Evolutionary conservation across 1,140 invertebrate genomes (phyloP).

Genomic region (Polyergus mexicanus): DNA sequence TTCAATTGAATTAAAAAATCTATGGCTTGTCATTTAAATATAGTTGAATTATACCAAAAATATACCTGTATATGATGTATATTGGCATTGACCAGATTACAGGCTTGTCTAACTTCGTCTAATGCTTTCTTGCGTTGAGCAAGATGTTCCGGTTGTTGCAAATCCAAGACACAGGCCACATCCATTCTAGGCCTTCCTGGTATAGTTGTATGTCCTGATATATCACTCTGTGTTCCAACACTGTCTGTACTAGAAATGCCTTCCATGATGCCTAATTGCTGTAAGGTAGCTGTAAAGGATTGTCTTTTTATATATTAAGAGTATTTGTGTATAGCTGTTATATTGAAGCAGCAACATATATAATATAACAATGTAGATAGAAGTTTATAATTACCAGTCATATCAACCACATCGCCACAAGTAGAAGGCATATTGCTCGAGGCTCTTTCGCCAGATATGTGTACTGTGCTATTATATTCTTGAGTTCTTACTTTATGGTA

Average conservation of each 20-base stretch:
- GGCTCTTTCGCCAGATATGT: neutral
- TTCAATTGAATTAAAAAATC: neutral
- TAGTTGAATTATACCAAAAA: neutral
- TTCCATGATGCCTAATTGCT: slow-evolving; percentile 76
- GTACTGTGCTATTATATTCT: neutral
- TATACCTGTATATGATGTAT: slow-evolving; percentile 93
- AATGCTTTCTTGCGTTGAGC: slow-evolving; percentile 92
- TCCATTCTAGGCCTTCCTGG: slow-evolving; percentile 92
- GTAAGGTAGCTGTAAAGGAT: slow-evolving; percentile 63
- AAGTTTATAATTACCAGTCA: slow-evolving; percentile 74
- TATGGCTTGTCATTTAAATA: neutral
- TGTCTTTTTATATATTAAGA: neutral
- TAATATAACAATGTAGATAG: slow-evolving; percentile 15
- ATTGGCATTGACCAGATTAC: slow-evolving; percentile 92
- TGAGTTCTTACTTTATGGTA: slow-evolving; percentile 13
- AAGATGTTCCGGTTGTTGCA: slow-evolving; percentile 91
- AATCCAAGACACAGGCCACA: slow-evolving; percentile 96
- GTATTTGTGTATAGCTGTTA: slow-evolving; percentile 4
- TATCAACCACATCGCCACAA: slow-evolving; percentile 80
- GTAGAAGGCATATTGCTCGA: slow-evolving; percentile 81
- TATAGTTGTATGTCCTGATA: slow-evolving; percentile 89
- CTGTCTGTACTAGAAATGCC: slow-evolving; percentile 89
- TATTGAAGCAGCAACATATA: neutral
- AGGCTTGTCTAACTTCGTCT: slow-evolving; percentile 94
- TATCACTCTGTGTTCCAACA: slow-evolving; percentile 90